These are phyloP conservation scores for Catamblyrhynchus diadema DNA, from an alignment of 2,797 vertebrate genomes.

Conservation along the genomic window DNA sequence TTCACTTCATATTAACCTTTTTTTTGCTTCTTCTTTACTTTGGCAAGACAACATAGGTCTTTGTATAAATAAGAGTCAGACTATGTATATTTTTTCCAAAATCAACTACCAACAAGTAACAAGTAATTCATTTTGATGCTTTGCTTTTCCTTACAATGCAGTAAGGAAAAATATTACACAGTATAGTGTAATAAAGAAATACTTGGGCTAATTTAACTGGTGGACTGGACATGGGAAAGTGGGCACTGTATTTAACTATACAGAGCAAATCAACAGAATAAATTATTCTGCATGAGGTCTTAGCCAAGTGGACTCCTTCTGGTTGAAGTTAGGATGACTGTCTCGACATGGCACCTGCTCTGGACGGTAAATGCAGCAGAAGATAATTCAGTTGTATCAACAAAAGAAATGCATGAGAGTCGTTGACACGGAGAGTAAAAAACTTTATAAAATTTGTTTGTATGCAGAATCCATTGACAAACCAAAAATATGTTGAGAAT, in stretches of 20 bases:
- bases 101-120: not conserved
- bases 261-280: not conserved
- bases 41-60: not conserved
- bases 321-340: not conserved
- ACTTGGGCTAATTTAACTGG: not conserved
- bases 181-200: not conserved
- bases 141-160: not conserved
- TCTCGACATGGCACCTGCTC: not conserved
- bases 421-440: not conserved
- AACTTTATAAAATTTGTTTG: not conserved
- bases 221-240: not conserved
- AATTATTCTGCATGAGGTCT: not conserved
- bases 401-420: not conserved
- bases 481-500: not conserved
- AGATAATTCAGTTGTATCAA: not conserved
- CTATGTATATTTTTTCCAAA: not conserved
- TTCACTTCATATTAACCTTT: not conserved
- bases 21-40: not conserved
- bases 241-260: not conserved
- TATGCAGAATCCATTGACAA: not conserved
- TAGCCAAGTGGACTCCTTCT: not conserved
- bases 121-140: not conserved
- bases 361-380: not conserved
- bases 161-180: not conserved
- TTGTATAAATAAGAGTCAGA: not conserved